Conservation (phyloP, 2,888 invertebrate species). For the Caenorhabditis doughertyi region DNA sequence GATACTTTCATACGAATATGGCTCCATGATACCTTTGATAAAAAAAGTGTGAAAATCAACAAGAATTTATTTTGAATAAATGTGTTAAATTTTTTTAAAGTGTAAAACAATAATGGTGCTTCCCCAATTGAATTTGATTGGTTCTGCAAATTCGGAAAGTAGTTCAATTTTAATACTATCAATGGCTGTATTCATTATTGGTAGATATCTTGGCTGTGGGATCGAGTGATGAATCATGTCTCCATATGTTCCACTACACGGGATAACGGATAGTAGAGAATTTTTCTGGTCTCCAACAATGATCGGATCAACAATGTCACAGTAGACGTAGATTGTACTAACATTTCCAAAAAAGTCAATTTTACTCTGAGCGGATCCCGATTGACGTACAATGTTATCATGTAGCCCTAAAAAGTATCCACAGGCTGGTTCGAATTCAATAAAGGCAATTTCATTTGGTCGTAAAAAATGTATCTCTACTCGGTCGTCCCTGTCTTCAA, state of each 20-base stretch:
- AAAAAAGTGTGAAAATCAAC: neutral
- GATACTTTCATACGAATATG: neutral
- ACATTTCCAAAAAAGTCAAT: slow-evolving; percentile 10
- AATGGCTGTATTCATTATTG: neutral
- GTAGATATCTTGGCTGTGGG: neutral
- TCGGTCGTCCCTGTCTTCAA: neutral
- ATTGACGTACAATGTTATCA: neutral
- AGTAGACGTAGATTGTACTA: slow-evolving; percentile 10
- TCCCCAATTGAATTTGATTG: slow-evolving; percentile 28
- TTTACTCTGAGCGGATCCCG: neutral
- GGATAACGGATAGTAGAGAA: neutral
- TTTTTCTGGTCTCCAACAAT: slow-evolving; percentile 12
- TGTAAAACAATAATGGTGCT: slow-evolving; percentile 36
- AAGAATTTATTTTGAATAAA: too few relatives aligned
- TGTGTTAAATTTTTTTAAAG: slow-evolving; percentile 22
- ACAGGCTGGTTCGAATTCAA: slow-evolving; percentile 10
- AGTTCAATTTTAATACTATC: slow-evolving; percentile 24
- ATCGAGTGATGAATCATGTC: slow-evolving; percentile 29
- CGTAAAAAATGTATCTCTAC: neutral
- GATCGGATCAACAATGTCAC: slow-evolving; percentile 15
- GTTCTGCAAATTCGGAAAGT: slow-evolving; percentile 35
- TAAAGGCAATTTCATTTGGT: neutral
- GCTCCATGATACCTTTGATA: neutral
- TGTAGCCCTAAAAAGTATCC: slow-evolving; percentile 12
- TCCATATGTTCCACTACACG: slow-evolving; percentile 17